phyloP scores from a whole-genome alignment of 2,797 vertebrate genomes.

The Margarornis squamiger region DNA sequence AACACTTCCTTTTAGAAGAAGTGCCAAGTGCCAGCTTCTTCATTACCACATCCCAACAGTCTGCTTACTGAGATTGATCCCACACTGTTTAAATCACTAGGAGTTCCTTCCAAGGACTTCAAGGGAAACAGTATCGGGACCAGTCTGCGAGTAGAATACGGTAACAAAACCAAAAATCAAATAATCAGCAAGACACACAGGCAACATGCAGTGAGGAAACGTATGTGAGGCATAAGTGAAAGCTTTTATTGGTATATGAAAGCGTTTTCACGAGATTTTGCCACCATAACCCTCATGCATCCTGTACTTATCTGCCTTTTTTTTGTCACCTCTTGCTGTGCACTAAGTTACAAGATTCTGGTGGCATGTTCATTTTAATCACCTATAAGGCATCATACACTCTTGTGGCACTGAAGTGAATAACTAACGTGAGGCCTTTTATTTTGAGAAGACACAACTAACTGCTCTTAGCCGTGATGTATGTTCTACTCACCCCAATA shows the following conservation, averaged over 20 bases:
- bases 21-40: not conserved
- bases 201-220: constrained; percentile 42
- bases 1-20: not conserved
- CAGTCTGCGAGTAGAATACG: not conserved
- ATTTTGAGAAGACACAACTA: not conserved
- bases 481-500: not conserved
- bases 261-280: constrained; percentile 37
- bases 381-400: not conserved
- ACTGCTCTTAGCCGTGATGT: not conserved
- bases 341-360: not conserved
- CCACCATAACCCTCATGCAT: not conserved
- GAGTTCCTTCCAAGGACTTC: constrained; percentile 1
- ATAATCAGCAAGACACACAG: constrained; percentile 53
- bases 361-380: constrained; percentile 49
- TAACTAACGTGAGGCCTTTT: not conserved
- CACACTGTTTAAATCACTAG: not conserved
- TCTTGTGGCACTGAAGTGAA: not conserved
- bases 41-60: not conserved
- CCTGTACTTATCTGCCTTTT: not conserved
- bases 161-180: constrained; percentile 59
- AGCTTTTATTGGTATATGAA: constrained; percentile 50
- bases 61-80: constrained; percentile 1
- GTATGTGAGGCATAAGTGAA: not conserved
- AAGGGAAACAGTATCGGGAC: not conserved
- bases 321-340: constrained; percentile 46